Base-by-base conservation (phyloP, 1,140 invertebrate species). In the Leptinotarsa defecta region DNA sequence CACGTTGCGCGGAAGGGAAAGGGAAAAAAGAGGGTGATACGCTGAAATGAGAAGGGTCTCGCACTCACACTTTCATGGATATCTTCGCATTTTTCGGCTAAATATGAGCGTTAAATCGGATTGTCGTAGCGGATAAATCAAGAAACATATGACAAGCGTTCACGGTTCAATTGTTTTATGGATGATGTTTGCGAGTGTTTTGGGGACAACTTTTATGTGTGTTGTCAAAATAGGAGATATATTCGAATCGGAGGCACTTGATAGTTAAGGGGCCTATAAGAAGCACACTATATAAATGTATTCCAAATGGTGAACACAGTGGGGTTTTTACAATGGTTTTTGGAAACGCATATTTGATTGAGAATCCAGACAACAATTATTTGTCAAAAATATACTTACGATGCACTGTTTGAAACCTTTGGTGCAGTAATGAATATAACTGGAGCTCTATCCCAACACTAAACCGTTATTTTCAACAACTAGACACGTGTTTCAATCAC, bases 1-100 rank as follows among this genome's bases (percentile, higher is more conserved):
- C 77, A 78, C 77, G 77, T 78, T 74, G 52, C 20, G 20, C 3
- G 71, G 48, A 65, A 13, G 71, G 63, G 61, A 71, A 5, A 69
- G 48, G 22, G 24, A 61, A 43, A 62, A 71, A 61, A 24, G 52
- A 62, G 43, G 69, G 71, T n/a, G 71, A 43, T 61, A 65, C 20
- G 13, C 27, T n/a, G 13, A 64, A 20, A 43, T 48, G 43, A 27
- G 27, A 62, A 73, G 62, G 71, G 71, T 64, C 57, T 19, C 20
- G n/a, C 62, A 73, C 62, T 73, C 48, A 65, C 71, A 27, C 63
- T 62, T 73, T 73, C 57, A 73, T 65, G 71, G 57, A 73, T 73
- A 73, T 71, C 22, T 52, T 52, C 20, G 15, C 13, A 61, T 71
- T 71, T 71, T 65, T 73, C 71, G 52, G 71, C 24, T 73, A 65